Evolutionary conservation across 2,888 invertebrate genomes (phyloP), one percentile per base, ranked within the genome.

Genomic region (Tubiluchus corallicola): DNA sequence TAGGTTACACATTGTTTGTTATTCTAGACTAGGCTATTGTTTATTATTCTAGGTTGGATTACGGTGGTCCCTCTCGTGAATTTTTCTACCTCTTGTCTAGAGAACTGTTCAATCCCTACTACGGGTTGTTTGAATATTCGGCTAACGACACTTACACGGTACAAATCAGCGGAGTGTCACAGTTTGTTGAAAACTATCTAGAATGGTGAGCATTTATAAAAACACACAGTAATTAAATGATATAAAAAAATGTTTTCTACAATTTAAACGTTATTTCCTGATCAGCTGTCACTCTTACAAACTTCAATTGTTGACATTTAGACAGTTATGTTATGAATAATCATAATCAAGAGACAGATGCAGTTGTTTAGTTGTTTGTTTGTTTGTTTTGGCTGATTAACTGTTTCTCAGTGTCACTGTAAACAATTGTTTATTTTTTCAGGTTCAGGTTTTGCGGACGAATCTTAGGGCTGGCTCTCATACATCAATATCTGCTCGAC

Each of bases 121-220:
- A 96, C 57, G 94, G 94, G 1, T 74, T 94, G 47, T 96, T 96
- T 66, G 94, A 96, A 68, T 96, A 96, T 64, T 90, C 92, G 0
- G 92, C 92, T 40, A 90, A 90, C 61, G 92, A 96, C 60, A 90
- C 90, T 0, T 94, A 94, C 63, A 94, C 92, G 3, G 92, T 94
- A 17, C 69, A 71, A 56, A 64, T 70, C 51, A 68, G 66, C 19
- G 90, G 94, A 0, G 80, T 94, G 79, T 92, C 92, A 2, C 82
- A 87, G 0, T 92, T 92, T 59, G 92, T 94, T 17, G 92, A 94
- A 59, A 90, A 94, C 61, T 83, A 87, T 63, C 84, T 88, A 56
- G 88, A 92, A 65, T 94, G 94, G 90, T 79, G 56, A 70, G 72
- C 64, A 16, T 42, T 45, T 18, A n/a, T n/a, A n/a, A n/a, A n/a